Percentiles rank a stretch among this genome's conserved stretches.
These are phyloP conservation scores for Scaeva pyrastri DNA, from an alignment of 2,888 invertebrate genomes.

Conservation along the genomic window DNA sequence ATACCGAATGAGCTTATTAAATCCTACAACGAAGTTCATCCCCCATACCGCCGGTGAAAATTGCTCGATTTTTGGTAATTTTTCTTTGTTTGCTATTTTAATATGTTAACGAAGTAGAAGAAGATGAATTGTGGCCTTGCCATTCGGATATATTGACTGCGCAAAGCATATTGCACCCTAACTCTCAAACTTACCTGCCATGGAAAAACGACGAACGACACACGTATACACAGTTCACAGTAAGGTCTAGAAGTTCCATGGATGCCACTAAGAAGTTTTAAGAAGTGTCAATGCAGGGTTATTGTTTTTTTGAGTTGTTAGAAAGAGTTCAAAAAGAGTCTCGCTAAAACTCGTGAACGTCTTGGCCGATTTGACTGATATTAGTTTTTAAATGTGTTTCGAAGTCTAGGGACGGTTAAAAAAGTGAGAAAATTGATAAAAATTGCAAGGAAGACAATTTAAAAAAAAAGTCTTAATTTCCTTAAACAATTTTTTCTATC, in stretches of 20 bases:
- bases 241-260: not conserved
- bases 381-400: too few species aligned
- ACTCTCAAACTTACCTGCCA: constrained; percentile 41
- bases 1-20: constrained; percentile 68
- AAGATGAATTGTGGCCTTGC: constrained; percentile 69
- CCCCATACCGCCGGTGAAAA: constrained; percentile 53
- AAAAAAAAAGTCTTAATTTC: too few species aligned
- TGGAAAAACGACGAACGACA: constrained; percentile 19
- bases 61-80: constrained; percentile 76
- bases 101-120: constrained; percentile 75
- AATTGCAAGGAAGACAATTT: too few species aligned
- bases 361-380: too few species aligned
- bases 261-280: not conserved
- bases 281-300: too few species aligned
- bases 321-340: too few species aligned
- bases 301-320: too few species aligned
- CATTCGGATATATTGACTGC: constrained; percentile 50
- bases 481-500: too few species aligned
- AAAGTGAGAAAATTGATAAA: too few species aligned
- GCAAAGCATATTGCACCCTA: constrained; percentile 23
- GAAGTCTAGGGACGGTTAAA: too few species aligned
- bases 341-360: too few species aligned
- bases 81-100: constrained; percentile 76
- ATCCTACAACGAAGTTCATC: constrained; percentile 44
- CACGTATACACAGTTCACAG: not conserved